Base-by-base conservation (phyloP, 2,797 vertebrate genomes). In the Rhinichthys osculus region DNA sequence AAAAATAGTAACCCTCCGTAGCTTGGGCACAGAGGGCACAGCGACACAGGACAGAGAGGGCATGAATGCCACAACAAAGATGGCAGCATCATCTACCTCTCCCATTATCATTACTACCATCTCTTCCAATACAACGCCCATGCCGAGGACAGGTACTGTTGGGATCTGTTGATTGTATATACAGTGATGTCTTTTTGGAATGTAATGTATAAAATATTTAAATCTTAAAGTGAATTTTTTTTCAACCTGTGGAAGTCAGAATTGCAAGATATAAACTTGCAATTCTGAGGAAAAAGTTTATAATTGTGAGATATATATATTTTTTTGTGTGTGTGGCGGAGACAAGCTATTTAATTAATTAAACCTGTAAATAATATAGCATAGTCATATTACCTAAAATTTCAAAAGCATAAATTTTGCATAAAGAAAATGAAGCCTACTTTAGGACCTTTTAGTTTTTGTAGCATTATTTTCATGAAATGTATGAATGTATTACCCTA, bases 1-100 rank as follows among this genome's bases (percentile, higher is more conserved):
- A 30, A 30, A 3, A 14, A 30, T 16, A 64, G n/a, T 59, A 23
- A n/a, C 23, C 23, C 57, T 9, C 9, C 1, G 27, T 5, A 64
- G 5, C 13, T 42, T 40, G 33, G 27, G 80, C 42, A 9, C 6
- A 40, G 66, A 91, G 27, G 89, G 89, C 42, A 78, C 81, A 14
- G 1, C 1, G 0, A 85, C 59, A 35, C 17, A 38, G 2, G 89
- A 91, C 59, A 62, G 23, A 23, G 47, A 67, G 23, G 87, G 85
- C 52, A 79, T 52, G 27, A 3, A 57, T 67, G 21, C 3, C 50
- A 81, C 21, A 35, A 17, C 10, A 52, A 13, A 4, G 19, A 54
- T 4, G 2, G 0, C 17, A 13, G 5, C 35, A 13, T 35, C 33
- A 16, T 40, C 30, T 0, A 42, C 14, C 23, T 2, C 72, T 3